Evolutionary conservation across 2,888 invertebrate genomes (phyloP).

Genomic region (Drosophila mimetica): DNA sequence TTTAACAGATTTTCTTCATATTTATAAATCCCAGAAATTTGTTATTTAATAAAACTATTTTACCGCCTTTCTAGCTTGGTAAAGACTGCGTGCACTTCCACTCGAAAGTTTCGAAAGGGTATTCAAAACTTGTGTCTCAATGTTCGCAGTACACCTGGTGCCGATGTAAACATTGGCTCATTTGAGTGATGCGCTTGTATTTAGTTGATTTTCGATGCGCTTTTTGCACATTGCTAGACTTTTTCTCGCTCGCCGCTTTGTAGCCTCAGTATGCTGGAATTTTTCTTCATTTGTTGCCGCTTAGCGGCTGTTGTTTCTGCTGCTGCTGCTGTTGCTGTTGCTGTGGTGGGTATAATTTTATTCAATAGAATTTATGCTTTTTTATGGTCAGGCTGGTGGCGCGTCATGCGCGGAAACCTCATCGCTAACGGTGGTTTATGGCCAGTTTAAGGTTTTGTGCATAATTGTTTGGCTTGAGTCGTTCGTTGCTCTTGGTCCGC

Average conservation of each 20-base stretch:
- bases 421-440: conserved; percentile 46
- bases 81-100: too few relatives aligned
- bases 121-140: background rate
- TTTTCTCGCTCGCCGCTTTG: conserved; percentile 38
- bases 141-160: background rate
- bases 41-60: too few relatives aligned
- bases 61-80: too few relatives aligned
- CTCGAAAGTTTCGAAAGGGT: background rate
- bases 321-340: background rate
- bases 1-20: too few relatives aligned
- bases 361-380: conserved; percentile 63
- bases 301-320: background rate
- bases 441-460: conserved; percentile 46
- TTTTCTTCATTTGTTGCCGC: conserved; percentile 9
- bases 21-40: too few relatives aligned
- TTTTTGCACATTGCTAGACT: conserved; percentile 66
- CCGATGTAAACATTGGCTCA: conserved; percentile 33
- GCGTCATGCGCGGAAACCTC: conserved; percentile 52
- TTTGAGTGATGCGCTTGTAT: conserved; percentile 22
- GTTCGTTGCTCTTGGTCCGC: conserved; percentile 36
- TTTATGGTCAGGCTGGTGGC: conserved; percentile 46
- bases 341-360: conserved; percentile 50
- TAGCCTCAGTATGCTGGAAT: conserved; percentile 26
- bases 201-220: conserved; percentile 61
- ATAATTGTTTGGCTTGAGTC: conserved; percentile 27